Conservation (phyloP, 2,113 vertebrate species). For the Neogale vison region DNA sequence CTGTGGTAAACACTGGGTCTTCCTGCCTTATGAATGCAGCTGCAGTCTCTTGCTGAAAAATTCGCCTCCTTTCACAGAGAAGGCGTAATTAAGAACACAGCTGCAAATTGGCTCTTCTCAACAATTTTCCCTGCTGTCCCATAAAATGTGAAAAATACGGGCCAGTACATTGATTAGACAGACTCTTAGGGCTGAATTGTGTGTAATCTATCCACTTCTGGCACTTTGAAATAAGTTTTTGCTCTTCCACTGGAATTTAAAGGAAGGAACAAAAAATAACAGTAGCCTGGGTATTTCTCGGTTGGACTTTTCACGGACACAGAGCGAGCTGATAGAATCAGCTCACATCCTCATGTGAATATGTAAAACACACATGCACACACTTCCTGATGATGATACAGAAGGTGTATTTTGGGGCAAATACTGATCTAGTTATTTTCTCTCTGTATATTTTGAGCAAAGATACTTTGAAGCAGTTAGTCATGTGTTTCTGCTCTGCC, state of each 20-base stretch:
- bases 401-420: neutral
- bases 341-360: neutral
- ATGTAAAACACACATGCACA: no score
- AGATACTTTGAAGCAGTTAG: neutral
- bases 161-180: slow-evolving; percentile 81
- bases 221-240: slow-evolving; percentile 75
- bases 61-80: slow-evolving; percentile 64
- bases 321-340: neutral
- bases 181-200: slow-evolving; percentile 71
- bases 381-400: neutral
- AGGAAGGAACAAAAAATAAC: slow-evolving; percentile 71
- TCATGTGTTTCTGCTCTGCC: neutral
- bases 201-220: slow-evolving; percentile 71
- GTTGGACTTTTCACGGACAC: neutral
- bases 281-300: slow-evolving; percentile 50
- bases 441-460: slow-evolving; percentile 18
- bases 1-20: slow-evolving; percentile 43
- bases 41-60: slow-evolving; percentile 62
- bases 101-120: slow-evolving; percentile 80
- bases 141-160: slow-evolving; percentile 81
- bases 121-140: slow-evolving; percentile 77
- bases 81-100: slow-evolving; percentile 79
- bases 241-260: slow-evolving; percentile 72
- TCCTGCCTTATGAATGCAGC: slow-evolving; percentile 68
- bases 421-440: neutral